These are phyloP conservation scores for Notolepis coatsorum DNA, from an alignment of 2,797 vertebrate species.

Conservation along the genomic window DNA sequence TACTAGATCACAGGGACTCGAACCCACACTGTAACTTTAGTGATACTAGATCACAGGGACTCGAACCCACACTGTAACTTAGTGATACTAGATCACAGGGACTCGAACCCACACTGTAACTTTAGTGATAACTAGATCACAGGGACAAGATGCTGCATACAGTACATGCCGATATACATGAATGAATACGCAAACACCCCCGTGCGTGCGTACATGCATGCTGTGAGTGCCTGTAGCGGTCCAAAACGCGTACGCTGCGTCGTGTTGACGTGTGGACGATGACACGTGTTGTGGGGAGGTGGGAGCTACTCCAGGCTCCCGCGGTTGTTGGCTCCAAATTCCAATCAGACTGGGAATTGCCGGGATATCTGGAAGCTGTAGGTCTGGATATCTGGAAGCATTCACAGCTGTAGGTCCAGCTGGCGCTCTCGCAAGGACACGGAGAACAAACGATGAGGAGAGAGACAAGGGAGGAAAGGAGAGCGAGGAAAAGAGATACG, in stretches of 20 bases:
- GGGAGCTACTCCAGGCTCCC: constrained; percentile 50
- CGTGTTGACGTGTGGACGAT: constrained; percentile 41
- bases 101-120: too few species aligned
- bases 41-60: too few species aligned
- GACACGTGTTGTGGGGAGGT: constrained; percentile 55
- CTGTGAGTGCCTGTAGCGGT: constrained; percentile 25
- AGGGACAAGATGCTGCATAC: too few species aligned
- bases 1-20: too few species aligned
- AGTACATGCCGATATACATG: too few species aligned
- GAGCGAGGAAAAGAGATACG: constrained; percentile 10
- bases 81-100: too few species aligned
- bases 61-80: too few species aligned
- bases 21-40: too few species aligned
- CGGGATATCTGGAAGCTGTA: constrained; percentile 48
- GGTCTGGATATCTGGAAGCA: constrained; percentile 43
- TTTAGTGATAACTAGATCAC: too few species aligned
- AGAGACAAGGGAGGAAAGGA: constrained; percentile 2
- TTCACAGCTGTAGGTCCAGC: constrained; percentile 72
- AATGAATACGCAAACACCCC: too few species aligned
- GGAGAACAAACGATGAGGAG: constrained; percentile 46
- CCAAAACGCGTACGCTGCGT: constrained; percentile 11
- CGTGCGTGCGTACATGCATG: constrained; percentile 1
- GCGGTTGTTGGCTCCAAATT: constrained; percentile 52
- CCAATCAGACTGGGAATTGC: constrained; percentile 59
- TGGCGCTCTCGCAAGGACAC: constrained; percentile 35